These are phyloP conservation scores for Dynastes grantii DNA, from an alignment of 2,888 invertebrate species.

Conservation along the genomic window DNA sequence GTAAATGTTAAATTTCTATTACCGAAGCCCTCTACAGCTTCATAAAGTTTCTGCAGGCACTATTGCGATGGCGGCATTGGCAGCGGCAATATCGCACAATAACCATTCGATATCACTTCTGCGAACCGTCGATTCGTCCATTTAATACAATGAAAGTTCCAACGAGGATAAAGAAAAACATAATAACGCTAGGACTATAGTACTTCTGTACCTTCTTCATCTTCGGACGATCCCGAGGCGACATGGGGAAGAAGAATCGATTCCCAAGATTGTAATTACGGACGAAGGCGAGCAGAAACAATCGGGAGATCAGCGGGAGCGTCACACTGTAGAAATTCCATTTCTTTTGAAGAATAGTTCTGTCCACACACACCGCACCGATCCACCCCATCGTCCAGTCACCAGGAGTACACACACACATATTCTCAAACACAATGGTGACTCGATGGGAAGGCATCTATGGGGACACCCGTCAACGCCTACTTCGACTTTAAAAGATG, in stretches of 20 bases:
- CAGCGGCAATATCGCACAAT: neutral
- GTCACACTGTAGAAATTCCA: neutral
- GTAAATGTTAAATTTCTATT: too few species aligned
- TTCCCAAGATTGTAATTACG: slow-evolving; percentile 25
- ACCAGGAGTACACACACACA: too few species aligned
- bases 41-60: neutral
- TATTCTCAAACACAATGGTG: too few species aligned
- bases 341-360: slow-evolving; percentile 9
- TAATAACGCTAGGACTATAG: too few species aligned
- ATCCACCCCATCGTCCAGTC: too few species aligned
- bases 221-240: neutral
- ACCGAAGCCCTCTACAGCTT: neutral
- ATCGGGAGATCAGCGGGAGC: slow-evolving; percentile 7
- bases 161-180: neutral
- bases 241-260: neutral
- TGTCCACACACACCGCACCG: neutral
- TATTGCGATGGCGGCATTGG: neutral
- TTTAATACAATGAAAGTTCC: slow-evolving; percentile 18
- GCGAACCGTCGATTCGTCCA: slow-evolving; percentile 1
- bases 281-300: slow-evolving; percentile 19
- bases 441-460: too few species aligned
- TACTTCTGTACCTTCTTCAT: too few species aligned
- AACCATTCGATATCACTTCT: slow-evolving; percentile 21
- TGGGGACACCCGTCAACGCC: neutral
- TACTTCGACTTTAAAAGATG: neutral